Base-by-base conservation (phyloP, 1,140 invertebrate species). In the Caenorhabditis brenneri region DNA sequence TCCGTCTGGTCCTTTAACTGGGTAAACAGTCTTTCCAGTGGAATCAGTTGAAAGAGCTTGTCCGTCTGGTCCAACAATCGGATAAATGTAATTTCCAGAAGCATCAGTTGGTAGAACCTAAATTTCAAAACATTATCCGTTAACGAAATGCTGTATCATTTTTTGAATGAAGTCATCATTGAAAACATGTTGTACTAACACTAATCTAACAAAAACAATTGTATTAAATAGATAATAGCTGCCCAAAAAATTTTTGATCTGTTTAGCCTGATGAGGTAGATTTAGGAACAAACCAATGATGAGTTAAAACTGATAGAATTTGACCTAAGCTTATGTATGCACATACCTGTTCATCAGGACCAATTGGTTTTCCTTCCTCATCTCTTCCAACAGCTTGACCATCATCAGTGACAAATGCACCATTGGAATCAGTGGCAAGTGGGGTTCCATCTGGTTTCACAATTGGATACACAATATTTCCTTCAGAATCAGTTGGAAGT, bases 381-480 rank as follows among this genome's bases (percentile, higher is more conserved):
- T 81, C 65, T n/a, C 22, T 79, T 9, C n/a, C 39, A 15, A 79
- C 36, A 0, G 36, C 12, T 19, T 36, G 29, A 60, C 81, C 79
- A 33, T 80, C 24, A n/a, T 51, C 15, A 46, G 60, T 36, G 22
- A 85, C 19, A 5, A 48, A 55, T 5, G n/a, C 10, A 15, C 84
- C 84, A 9, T 36, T 27, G 10, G 69, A 79, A 69, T 85, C 82
- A 4, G 84, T 85, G 1, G 58, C 60, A n/a, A 85, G 22, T 19
- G 81, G 81, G 12, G 85, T 29, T 51, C 84, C 84, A 31, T 85
- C 84, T 51, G 81, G 69, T 19, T 51, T 53, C n/a, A 33, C 36
- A 12, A 80, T 53, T 31, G 79, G 79, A 39, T 80, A 80, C 22
- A 80, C 9, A 19, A 74, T 42, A 24, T 60, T 84, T 83, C 51